Conservation (phyloP, 2,113 vertebrate species). For the Nothoprocta pentlandii region DNA sequence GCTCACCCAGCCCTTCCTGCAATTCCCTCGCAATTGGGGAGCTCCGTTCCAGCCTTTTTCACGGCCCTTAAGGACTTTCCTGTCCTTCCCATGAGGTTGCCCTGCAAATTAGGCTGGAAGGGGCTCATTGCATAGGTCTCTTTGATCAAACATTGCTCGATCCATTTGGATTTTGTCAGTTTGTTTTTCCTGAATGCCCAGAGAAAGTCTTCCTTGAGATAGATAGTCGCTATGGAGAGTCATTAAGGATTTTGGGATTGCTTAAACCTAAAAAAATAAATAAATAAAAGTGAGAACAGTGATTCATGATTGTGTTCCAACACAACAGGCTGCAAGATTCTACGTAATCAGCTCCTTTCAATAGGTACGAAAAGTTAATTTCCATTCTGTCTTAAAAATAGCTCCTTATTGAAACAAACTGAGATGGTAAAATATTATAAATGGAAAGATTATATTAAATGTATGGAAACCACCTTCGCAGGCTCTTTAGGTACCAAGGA, state of each 20-base stretch:
- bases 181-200: conserved; percentile 9
- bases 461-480: not conserved
- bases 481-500: not conserved
- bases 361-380: not conserved
- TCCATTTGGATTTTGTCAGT: not conserved
- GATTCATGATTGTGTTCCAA: not conserved
- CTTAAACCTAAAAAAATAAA: conserved; percentile 10
- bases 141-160: not conserved
- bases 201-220: not conserved
- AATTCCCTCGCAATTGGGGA: not conserved
- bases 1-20: not conserved
- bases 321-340: not conserved
- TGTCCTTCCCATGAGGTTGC: not conserved
- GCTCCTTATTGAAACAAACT: conserved; percentile 4
- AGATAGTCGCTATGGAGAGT: not conserved
- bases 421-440: conserved; percentile 29
- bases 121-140: not conserved
- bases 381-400: conserved; percentile 44
- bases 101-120: not conserved
- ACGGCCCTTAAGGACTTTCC: not conserved
- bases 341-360: conserved; percentile 33
- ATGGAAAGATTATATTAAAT: conserved; percentile 28
- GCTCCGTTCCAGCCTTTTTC: rapidly evolving
- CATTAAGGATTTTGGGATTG: not conserved
- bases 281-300: conserved; percentile 9